Conservation (phyloP, 2,888 invertebrate genomes). For the Perdita meconis region DNA sequence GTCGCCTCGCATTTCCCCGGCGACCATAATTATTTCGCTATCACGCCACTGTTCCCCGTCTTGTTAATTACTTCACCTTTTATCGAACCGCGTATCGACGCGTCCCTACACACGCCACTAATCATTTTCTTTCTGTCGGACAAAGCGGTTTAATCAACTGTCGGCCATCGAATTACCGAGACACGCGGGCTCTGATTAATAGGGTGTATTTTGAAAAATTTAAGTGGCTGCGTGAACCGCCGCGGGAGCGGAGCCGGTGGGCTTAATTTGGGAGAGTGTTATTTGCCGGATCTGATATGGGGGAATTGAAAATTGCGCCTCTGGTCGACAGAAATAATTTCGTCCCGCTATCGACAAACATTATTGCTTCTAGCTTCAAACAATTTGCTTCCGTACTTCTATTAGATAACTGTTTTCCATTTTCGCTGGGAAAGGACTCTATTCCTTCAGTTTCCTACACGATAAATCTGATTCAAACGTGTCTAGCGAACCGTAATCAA, state of each 20-base stretch:
- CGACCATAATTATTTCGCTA: slow-evolving; percentile 51
- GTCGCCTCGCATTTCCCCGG: slow-evolving; percentile 15
- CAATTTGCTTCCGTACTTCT: no score
- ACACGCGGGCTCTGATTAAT: slow-evolving; percentile 10
- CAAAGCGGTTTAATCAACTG: slow-evolving; percentile 44
- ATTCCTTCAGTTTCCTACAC: neutral
- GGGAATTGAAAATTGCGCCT: neutral
- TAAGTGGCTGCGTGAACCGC: neutral
- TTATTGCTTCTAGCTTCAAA: no score
- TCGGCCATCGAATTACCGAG: slow-evolving; percentile 27
- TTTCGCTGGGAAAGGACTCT: no score
- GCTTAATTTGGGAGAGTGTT: neutral
- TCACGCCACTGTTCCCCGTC: slow-evolving; percentile 28
- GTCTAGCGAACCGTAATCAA: neutral
- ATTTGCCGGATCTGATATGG: neutral
- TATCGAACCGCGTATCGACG: slow-evolving; percentile 47
- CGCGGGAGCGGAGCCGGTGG: neutral
- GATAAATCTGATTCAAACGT: neutral
- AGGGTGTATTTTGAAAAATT: slow-evolving; percentile 1
- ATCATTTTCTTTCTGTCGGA: slow-evolving; percentile 35
- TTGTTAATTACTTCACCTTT: slow-evolving; percentile 63
- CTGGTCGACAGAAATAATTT: no score
- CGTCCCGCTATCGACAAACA: no score
- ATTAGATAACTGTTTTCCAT: no score
- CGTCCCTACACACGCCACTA: slow-evolving; percentile 13